Percentiles rank a stretch among this genome's conserved stretches.
These are phyloP conservation scores for Zosterops borbonicus DNA, from an alignment of 2,113 vertebrate genomes.

Conservation along the genomic window DNA sequence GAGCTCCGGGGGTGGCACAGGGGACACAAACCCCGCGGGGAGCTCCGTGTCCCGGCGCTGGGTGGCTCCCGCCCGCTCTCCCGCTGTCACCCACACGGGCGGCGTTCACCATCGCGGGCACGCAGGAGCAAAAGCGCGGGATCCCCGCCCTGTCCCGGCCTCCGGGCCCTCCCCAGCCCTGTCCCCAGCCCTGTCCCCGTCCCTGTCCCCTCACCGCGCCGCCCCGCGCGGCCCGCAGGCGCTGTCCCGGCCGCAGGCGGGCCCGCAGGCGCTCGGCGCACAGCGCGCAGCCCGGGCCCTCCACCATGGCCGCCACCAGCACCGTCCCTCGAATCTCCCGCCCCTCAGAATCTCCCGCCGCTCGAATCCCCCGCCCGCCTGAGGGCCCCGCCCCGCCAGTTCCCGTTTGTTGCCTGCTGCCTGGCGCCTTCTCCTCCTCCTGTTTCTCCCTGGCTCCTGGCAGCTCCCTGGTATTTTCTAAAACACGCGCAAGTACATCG, in stretches of 20 bases:
- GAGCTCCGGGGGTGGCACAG: no score
- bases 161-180: neutral
- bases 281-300: slow-evolving; percentile 86
- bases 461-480: rapidly evolving
- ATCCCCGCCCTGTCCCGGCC: rapidly evolving
- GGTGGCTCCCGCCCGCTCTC: neutral
- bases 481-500: rapidly evolving
- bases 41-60: neutral
- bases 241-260: slow-evolving; percentile 78
- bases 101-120: rapidly evolving
- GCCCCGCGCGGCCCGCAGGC: slow-evolving; percentile 65
- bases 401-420: rapidly evolving
- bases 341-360: neutral
- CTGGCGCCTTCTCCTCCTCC: rapidly evolving
- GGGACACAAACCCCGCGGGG: no score
- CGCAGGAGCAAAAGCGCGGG: rapidly evolving
- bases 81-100: rapidly evolving
- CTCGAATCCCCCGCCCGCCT: neutral
- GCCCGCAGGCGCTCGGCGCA: slow-evolving; percentile 82
- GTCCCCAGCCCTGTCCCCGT: no score
- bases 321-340: neutral
- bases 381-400: rapidly evolving
- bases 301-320: slow-evolving; percentile 79
- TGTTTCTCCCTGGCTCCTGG: rapidly evolving
- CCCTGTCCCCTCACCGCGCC: neutral